Percentiles rank a stretch among this genome's conserved stretches.
Evolutionary conservation across 2,113 vertebrate species (phyloP).

Genomic region (Syngnathoides biaculeatus): DNA sequence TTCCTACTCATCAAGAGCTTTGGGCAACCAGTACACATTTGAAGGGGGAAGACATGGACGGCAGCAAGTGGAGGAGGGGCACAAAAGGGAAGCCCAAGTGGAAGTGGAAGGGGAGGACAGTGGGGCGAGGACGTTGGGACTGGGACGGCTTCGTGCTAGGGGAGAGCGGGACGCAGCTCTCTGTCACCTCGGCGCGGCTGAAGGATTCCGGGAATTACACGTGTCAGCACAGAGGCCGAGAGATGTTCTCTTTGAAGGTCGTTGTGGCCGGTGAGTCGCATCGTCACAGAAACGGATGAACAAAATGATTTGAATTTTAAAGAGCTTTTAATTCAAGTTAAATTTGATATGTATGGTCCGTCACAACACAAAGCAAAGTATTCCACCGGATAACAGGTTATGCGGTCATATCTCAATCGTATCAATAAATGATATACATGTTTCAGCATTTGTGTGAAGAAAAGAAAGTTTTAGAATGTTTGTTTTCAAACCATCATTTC

Average conservation of each 20-base stretch:
- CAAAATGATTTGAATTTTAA: no score
- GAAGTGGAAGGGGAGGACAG: conserved; percentile 42
- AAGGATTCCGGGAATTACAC: conserved; percentile 65
- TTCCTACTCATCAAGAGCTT: neutral
- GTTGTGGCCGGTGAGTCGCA: conserved; percentile 57
- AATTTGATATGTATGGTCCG: no score
- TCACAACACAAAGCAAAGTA: no score
- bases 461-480: no score
- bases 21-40: neutral
- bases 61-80: conserved; percentile 27
- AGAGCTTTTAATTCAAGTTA: no score
- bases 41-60: conserved; percentile 5
- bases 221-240: conserved; percentile 54
- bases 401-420: no score
- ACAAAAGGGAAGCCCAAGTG: conserved; percentile 39
- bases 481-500: no score
- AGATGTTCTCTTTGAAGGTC: conserved; percentile 57
- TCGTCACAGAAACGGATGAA: no score
- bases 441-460: no score
- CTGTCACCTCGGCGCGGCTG: conserved; percentile 36
- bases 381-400: no score
- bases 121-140: conserved; percentile 23
- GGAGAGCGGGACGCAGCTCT: conserved; percentile 30
- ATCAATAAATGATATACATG: no score
- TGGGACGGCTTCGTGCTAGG: conserved; percentile 4